Evolutionary conservation across 2,888 invertebrate species (phyloP).

Genomic region (Taenaris catops): DNA sequence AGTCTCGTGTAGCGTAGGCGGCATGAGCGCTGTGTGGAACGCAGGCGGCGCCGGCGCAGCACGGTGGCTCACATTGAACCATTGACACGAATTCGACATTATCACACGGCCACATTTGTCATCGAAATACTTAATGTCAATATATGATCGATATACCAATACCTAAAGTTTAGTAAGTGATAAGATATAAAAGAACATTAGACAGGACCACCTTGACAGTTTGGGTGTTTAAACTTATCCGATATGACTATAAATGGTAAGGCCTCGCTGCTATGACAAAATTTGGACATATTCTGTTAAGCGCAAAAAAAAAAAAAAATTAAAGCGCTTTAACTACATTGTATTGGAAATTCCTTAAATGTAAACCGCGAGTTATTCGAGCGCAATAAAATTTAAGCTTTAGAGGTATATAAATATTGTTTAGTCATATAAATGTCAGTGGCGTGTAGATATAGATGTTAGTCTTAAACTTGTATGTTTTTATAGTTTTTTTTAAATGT

Average conservation of each 20-base stretch:
- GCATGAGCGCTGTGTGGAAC: slow-evolving; percentile 3
- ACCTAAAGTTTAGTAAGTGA: slow-evolving; percentile 19
- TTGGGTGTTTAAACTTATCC: slow-evolving; percentile 19
- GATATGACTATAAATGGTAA: slow-evolving; percentile 19
- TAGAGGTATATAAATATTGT: no score
- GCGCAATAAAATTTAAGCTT: no score
- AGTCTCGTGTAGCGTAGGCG: slow-evolving; percentile 11
- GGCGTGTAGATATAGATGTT: no score
- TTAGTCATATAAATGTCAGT: no score
- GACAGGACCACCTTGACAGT: slow-evolving; percentile 22
- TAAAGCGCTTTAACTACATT: slow-evolving; percentile 13
- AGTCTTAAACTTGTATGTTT: no score
- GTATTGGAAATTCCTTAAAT: slow-evolving; percentile 6
- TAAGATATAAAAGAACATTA: slow-evolving; percentile 22
- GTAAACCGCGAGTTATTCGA: no score
- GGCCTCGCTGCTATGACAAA: slow-evolving; percentile 11
- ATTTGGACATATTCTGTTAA: slow-evolving; percentile 14
- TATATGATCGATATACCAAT: slow-evolving; percentile 25
- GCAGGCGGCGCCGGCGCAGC: slow-evolving; percentile 17
- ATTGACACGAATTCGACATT: slow-evolving; percentile 40
- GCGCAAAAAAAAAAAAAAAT: no score
- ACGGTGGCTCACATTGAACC: slow-evolving; percentile 38
- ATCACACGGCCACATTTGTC: slow-evolving; percentile 31
- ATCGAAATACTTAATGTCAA: slow-evolving; percentile 32
- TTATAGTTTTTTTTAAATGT: no score